A percentile compares a stretch with the other conserved stretches of the same genome.
These are phyloP conservation scores for Taeniopygia guttata DNA, from an alignment of 2,797 vertebrate species.

Conservation along the genomic window DNA sequence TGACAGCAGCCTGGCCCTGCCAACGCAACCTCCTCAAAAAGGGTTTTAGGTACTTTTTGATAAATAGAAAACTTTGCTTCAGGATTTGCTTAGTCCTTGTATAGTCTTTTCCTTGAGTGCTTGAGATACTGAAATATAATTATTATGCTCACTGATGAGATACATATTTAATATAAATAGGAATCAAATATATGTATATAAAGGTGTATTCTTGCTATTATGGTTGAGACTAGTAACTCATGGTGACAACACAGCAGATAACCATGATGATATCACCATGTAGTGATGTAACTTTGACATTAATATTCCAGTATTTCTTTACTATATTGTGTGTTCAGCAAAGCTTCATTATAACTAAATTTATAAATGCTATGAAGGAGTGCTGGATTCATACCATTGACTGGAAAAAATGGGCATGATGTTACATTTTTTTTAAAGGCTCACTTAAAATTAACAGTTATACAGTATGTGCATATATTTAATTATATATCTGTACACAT, in stretches of 20 bases:
- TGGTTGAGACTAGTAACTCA: background rate
- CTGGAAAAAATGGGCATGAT: background rate
- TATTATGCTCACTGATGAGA: background rate
- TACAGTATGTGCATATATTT: background rate
- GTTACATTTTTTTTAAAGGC: background rate
- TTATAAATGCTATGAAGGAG: background rate
- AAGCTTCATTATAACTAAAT: background rate
- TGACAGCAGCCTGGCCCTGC: background rate
- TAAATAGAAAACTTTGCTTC: background rate
- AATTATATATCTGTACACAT: background rate
- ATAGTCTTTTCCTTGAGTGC: background rate
- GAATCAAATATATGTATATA: conserved; percentile 42
- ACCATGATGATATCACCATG: background rate
- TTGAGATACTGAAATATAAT: conserved; percentile 14
- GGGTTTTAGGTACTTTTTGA: background rate
- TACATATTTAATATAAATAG: conserved; percentile 36
- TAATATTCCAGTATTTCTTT: background rate
- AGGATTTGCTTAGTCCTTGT: conserved; percentile 15
- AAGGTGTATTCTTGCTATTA: background rate
- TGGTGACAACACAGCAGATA: background rate
- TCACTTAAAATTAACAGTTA: background rate
- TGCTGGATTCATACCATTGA: background rate
- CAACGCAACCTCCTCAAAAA: background rate
- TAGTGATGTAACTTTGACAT: background rate
- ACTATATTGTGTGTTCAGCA: background rate